Evolutionary conservation across 1,140 invertebrate genomes (phyloP).

Genomic region (Doryteuthis pealeii): DNA sequence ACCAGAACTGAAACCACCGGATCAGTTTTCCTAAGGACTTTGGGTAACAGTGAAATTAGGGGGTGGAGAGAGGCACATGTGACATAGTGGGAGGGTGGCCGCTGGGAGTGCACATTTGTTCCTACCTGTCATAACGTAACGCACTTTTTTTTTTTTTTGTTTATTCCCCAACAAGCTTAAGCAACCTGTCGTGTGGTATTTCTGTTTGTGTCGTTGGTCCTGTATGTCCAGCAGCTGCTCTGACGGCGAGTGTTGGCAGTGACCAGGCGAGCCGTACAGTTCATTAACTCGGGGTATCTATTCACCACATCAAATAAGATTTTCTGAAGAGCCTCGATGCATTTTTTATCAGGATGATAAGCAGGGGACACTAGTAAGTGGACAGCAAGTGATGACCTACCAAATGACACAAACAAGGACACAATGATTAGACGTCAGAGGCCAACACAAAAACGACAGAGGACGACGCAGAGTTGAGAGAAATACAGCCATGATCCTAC

Average conservation of each 20-base stretch:
- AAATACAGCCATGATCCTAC: constrained; percentile 4
- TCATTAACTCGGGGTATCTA: neutral
- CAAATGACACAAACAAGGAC: constrained; percentile 8
- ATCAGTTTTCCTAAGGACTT: no score
- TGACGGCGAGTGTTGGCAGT: neutral
- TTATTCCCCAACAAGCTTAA: neutral
- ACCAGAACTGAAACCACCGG: no score
- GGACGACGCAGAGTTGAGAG: neutral
- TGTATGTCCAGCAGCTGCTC: neutral
- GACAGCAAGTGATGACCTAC: constrained; percentile 6
- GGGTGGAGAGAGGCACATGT: no score
- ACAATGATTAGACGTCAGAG: neutral
- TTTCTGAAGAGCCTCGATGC: constrained; percentile 2
- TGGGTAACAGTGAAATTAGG: no score
- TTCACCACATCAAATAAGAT: constrained; percentile 2
- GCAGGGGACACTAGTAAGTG: constrained; percentile 5
- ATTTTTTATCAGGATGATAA: constrained; percentile 2
- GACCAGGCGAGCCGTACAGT: neutral
- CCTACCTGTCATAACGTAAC: constrained; percentile 6
- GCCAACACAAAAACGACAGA: neutral
- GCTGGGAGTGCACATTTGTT: neutral
- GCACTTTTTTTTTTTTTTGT: neutral
- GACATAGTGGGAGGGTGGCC: no score
- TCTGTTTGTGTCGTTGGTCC: constrained; percentile 3
- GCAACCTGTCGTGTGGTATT: neutral